Conservation (phyloP, 2,113 vertebrate genomes). For the Ictalurus furcatus region DNA sequence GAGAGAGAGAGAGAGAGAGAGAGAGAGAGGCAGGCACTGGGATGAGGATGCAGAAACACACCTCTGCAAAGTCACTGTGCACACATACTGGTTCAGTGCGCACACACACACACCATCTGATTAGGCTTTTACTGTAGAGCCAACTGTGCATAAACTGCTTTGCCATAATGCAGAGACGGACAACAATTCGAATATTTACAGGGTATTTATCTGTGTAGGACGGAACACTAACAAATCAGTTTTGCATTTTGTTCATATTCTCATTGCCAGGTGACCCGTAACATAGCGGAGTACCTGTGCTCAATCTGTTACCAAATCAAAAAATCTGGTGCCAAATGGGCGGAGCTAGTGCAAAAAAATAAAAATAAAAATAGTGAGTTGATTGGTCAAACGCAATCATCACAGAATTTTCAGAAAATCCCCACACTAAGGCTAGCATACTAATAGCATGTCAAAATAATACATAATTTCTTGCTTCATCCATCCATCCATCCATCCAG, state of each 20-base stretch:
- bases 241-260: not conserved
- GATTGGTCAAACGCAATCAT: not conserved
- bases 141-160: not conserved
- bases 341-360: not conserved
- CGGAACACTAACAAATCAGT: not conserved
- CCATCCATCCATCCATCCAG: no score
- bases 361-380: no score
- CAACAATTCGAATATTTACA: not conserved
- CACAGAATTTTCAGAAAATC: no score
- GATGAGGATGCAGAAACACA: conserved; percentile 60
- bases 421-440: not conserved
- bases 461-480: not conserved
- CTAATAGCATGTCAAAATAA: not conserved
- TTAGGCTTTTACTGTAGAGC: conserved; percentile 30
- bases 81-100: not conserved
- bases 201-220: not conserved
- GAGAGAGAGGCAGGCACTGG: conserved; percentile 28
- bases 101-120: conserved; percentile 8
- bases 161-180: conserved; percentile 38
- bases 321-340: not conserved
- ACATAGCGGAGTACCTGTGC: not conserved
- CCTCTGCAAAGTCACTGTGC: conserved; percentile 56
- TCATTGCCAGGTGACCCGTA: not conserved
- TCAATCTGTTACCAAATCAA: no score
- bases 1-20: conserved; percentile 1